phyloP scores from a whole-genome alignment of 2,113 vertebrate genomes.

The Prionailurus bengalensis region DNA sequence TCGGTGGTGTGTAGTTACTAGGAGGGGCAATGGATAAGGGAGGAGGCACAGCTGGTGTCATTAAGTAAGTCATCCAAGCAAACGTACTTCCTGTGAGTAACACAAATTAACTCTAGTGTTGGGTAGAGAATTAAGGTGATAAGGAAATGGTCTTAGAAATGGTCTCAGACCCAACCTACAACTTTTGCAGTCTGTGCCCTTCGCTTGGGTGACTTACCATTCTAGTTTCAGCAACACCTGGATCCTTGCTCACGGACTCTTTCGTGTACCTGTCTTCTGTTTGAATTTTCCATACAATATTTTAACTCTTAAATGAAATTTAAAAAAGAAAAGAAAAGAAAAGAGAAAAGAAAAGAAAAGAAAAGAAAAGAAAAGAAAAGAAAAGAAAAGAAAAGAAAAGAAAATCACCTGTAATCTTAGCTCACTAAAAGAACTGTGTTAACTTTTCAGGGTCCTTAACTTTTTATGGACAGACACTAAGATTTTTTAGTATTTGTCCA shows the following conservation, averaged over 20 bases:
- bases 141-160: neutral
- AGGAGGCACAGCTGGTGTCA: neutral
- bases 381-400: neutral
- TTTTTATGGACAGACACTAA: neutral
- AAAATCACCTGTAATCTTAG: neutral
- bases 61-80: neutral
- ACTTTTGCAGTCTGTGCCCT: neutral
- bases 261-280: neutral
- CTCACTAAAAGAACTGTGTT: neutral
- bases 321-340: neutral
- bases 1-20: neutral
- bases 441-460: neutral
- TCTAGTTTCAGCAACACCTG: neutral
- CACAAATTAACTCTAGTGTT: neutral
- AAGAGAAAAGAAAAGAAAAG: neutral
- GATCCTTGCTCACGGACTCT: accelerated
- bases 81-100: conserved; percentile 22
- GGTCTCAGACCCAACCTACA: neutral
- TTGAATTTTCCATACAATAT: neutral
- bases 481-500: neutral
- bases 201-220: neutral
- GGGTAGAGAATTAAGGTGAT: neutral
- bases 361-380: neutral
- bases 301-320: neutral
- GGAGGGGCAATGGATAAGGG: neutral